Conservation (phyloP, 1,140 invertebrate species). For the Drosophila melanogaster region DNA sequence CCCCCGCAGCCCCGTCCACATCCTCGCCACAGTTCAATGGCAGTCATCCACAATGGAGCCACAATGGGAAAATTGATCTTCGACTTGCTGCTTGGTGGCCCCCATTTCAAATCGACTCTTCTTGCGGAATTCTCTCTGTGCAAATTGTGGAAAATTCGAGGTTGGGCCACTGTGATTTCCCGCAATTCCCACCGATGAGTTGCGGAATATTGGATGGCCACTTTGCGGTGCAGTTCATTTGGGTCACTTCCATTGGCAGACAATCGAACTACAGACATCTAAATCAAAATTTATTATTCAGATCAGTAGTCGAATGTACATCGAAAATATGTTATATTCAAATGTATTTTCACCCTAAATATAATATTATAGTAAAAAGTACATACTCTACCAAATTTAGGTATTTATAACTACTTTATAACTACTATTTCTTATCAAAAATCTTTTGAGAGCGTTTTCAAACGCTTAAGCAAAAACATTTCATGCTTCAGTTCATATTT, state of each 20-base stretch:
- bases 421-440: background rate
- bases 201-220: slow-evolving; percentile 14
- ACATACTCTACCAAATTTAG: no score
- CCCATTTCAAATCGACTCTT: background rate
- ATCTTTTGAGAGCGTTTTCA: no score
- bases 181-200: slow-evolving; percentile 46
- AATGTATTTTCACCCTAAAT: no score
- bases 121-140: slow-evolving; percentile 4
- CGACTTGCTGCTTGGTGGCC: background rate
- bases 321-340: slow-evolving; percentile 16
- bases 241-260: background rate
- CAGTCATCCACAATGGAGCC: slow-evolving; percentile 8
- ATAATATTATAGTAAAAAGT: no score
- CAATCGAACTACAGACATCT: background rate
- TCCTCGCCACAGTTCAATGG: slow-evolving; percentile 31
- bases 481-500: no score
- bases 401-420: no score
- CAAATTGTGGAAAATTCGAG: slow-evolving; percentile 21
- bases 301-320: slow-evolving; percentile 5
- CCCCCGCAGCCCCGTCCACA: background rate
- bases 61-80: slow-evolving; percentile 46
- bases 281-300: slow-evolving; percentile 11
- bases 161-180: slow-evolving; percentile 29
- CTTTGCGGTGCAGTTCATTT: slow-evolving; percentile 9
- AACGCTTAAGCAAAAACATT: no score